Conservation (phyloP, 2,113 vertebrate genomes). For the Muscicapa adusta region DNA sequence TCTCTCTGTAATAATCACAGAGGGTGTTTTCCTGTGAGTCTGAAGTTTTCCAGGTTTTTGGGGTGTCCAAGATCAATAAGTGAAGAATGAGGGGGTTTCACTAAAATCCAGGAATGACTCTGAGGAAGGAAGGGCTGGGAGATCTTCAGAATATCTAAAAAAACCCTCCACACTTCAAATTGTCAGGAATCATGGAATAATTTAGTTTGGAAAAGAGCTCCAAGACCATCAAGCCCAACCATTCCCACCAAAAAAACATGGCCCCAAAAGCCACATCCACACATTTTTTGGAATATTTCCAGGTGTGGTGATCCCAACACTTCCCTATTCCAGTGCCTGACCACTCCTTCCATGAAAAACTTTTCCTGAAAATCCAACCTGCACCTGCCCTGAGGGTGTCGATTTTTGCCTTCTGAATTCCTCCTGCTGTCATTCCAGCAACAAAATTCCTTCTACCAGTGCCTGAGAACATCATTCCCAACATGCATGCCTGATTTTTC, state of each 20-base stretch:
- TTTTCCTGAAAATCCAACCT: background rate
- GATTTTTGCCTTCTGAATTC: background rate
- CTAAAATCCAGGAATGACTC: background rate
- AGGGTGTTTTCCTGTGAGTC: background rate
- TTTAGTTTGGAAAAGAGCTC: background rate
- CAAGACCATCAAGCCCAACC: background rate
- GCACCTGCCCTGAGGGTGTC: background rate
- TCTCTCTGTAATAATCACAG: background rate
- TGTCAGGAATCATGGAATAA: background rate
- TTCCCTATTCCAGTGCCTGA: background rate
- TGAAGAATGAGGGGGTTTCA: background rate
- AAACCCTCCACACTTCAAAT: background rate
- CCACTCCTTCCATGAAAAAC: no score
- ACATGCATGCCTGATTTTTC: background rate
- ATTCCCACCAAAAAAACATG: rapidly evolving
- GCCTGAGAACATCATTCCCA: background rate
- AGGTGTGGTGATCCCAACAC: no score
- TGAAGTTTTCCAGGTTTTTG: background rate
- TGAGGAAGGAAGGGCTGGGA: background rate
- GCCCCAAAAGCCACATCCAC: background rate
- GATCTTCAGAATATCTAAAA: background rate
- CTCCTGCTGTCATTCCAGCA: background rate
- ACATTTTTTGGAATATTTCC: rapidly evolving
- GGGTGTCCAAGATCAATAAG: background rate
- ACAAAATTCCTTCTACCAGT: background rate